These are phyloP conservation scores for Nesoenas mayeri DNA, from an alignment of 2,113 vertebrate genomes.

Conservation along the genomic window DNA sequence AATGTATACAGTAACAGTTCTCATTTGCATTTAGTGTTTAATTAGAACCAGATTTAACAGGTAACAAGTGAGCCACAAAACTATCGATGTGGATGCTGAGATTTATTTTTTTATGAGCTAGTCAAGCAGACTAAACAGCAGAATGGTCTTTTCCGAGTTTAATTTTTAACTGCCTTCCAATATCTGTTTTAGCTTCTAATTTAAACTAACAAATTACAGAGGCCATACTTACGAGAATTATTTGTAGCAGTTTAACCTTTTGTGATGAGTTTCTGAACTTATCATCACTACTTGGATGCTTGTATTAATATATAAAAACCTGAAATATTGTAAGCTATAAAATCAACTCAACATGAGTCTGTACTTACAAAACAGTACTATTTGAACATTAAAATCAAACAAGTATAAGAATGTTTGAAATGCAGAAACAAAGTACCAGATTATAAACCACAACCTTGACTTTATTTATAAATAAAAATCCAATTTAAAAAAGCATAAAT, in stretches of 20 bases:
- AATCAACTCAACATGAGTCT: neutral
- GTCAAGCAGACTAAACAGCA: slow-evolving; percentile 54
- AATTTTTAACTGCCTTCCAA: slow-evolving; percentile 24
- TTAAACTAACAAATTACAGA: neutral
- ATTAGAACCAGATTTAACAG: slow-evolving; percentile 82
- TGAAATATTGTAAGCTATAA: neutral
- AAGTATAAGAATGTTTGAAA: neutral
- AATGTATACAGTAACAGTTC: slow-evolving; percentile 83
- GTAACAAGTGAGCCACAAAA: slow-evolving; percentile 80
- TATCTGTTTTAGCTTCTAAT: slow-evolving; percentile 18
- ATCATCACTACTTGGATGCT: neutral
- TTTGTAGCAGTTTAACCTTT: neutral
- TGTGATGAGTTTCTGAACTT: neutral
- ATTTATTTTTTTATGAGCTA: slow-evolving; percentile 76
- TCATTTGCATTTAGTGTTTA: slow-evolving; percentile 86
- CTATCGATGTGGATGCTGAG: slow-evolving; percentile 74
- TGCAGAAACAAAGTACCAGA: neutral
- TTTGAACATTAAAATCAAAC: neutral
- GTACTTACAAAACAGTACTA: neutral
- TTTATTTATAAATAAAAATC: neutral
- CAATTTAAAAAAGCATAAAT: neutral
- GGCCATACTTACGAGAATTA: neutral
- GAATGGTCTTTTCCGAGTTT: slow-evolving; percentile 34
- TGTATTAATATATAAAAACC: neutral
- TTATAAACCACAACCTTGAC: neutral